These are phyloP conservation scores for Drosophila arizonae DNA, from an alignment of 1,140 invertebrate genomes.

Conservation along the genomic window DNA sequence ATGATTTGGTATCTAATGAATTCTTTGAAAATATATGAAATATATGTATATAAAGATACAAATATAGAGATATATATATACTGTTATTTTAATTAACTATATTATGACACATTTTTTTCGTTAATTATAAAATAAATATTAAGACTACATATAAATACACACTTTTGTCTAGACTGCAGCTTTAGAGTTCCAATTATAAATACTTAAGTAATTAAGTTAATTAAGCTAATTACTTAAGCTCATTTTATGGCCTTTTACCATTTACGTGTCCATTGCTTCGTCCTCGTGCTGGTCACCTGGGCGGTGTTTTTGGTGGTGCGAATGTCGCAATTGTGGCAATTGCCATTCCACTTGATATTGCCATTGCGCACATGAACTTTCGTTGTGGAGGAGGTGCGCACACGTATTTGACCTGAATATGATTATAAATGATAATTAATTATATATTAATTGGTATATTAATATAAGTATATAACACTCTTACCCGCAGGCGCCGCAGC, in stretches of 20 bases:
- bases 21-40: too few relatives aligned
- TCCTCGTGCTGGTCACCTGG: constrained; percentile 23
- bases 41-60: too few relatives aligned
- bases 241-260: background rate
- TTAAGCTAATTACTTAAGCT: too few relatives aligned
- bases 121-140: too few relatives aligned
- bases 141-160: too few relatives aligned
- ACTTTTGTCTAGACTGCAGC: too few relatives aligned
- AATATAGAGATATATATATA: too few relatives aligned
- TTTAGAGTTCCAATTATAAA: too few relatives aligned
- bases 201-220: too few relatives aligned
- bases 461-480: background rate
- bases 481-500: constrained; percentile 28
- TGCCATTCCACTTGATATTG: constrained; percentile 33
- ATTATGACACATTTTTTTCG: too few relatives aligned
- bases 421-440: background rate
- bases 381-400: constrained; percentile 11
- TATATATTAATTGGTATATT: background rate
- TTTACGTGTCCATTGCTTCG: background rate
- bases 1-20: too few relatives aligned
- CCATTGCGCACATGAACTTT: constrained; percentile 27
- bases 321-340: constrained; percentile 43
- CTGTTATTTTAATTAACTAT: too few relatives aligned
- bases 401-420: constrained; percentile 28
- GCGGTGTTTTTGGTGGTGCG: constrained; percentile 38